A percentile compares a stretch with the other conserved stretches of the same genome.
phyloP scores from a whole-genome alignment of 2,797 vertebrate genomes.

The Clarias fuscus region DNA sequence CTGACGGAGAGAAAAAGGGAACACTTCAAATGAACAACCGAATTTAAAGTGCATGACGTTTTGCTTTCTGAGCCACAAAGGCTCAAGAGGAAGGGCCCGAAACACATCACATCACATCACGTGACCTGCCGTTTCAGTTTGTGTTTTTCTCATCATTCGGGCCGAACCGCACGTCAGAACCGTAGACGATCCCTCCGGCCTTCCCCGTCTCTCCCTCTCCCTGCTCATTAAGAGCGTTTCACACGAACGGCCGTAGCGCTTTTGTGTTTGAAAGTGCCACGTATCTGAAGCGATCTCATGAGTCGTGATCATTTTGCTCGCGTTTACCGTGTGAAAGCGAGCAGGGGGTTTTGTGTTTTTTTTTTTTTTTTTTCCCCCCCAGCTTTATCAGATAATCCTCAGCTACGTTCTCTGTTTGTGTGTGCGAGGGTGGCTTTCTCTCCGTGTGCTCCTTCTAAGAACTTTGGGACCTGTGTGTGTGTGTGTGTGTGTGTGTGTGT shows the following conservation, averaged over 20 bases:
- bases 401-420: not conserved
- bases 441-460: constrained; percentile 20
- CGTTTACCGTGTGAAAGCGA: constrained; percentile 1
- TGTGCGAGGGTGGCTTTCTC: not conserved
- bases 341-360: not conserved
- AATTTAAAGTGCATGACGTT: not conserved
- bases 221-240: constrained; percentile 12
- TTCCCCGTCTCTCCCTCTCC: not conserved
- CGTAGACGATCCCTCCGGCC: not conserved
- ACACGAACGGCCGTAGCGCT: not conserved
- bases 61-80: not conserved
- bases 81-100: not conserved
- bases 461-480: constrained; percentile 22
- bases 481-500: not conserved
- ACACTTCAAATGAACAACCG: not conserved
- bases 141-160: not conserved
- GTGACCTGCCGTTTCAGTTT: not conserved
- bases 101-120: not conserved
- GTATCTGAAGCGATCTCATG: not conserved
- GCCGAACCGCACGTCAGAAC: not conserved
- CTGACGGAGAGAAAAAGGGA: not conserved
- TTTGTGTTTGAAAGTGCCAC: not conserved
- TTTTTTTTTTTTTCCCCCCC: constrained; percentile 20
- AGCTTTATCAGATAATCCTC: constrained; percentile 11
- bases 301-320: constrained; percentile 1